Conservation (phyloP, 2,888 invertebrate genomes). For the Cheilosia variabilis region DNA sequence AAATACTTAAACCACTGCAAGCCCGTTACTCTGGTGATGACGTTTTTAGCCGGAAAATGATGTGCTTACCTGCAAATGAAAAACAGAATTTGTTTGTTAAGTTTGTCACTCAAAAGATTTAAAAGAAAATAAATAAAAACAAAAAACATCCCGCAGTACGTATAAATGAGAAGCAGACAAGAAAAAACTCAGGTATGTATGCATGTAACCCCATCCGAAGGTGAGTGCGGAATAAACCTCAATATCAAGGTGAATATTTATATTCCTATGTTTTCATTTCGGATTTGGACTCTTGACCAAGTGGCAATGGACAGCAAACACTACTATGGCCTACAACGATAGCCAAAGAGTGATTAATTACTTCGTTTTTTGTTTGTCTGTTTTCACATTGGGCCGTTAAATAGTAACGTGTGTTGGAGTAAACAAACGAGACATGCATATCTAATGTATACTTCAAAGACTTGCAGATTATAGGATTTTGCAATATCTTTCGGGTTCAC, state of each 20-base stretch:
- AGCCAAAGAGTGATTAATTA: slow-evolving; percentile 34
- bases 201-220: slow-evolving; percentile 19
- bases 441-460: slow-evolving; percentile 18
- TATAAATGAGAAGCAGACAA: neutral
- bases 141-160: neutral
- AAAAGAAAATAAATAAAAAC: slow-evolving; percentile 11
- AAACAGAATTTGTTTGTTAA: slow-evolving; percentile 1
- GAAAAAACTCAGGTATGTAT: neutral
- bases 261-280: slow-evolving; percentile 27
- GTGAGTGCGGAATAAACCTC: slow-evolving; percentile 31
- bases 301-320: slow-evolving; percentile 28
- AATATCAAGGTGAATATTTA: slow-evolving; percentile 47
- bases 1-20: slow-evolving; percentile 47
- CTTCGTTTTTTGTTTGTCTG: neutral
- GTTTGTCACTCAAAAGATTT: slow-evolving; percentile 6
- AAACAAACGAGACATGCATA: slow-evolving; percentile 28
- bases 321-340: slow-evolving; percentile 1
- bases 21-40: slow-evolving; percentile 33
- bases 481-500: slow-evolving; percentile 27
- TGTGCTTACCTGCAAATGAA: slow-evolving; percentile 49
- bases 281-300: slow-evolving; percentile 39
- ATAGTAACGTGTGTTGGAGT: neutral
- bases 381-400: slow-evolving; percentile 13
- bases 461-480: slow-evolving; percentile 28
- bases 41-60: slow-evolving; percentile 11